These are phyloP conservation scores for Aurelia sp. DNA, from an alignment of 30 jellyfish, hydroid and myxozoan genomes.

Conservation along the genomic window DNA sequence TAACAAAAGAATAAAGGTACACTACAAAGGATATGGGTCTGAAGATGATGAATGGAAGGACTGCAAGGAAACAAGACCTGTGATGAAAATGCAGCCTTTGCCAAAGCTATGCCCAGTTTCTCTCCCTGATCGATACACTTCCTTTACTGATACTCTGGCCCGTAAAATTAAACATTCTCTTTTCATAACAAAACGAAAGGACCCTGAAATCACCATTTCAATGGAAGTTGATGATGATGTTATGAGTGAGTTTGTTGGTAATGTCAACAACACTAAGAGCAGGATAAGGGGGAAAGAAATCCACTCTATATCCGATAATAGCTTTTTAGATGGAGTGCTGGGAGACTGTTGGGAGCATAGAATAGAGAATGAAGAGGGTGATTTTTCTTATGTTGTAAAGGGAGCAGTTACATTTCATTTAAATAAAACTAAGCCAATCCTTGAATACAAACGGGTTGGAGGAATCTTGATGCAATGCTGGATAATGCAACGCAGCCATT, in stretches of 20 bases:
- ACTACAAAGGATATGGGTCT: conserved; percentile 13
- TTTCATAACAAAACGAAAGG: conserved; percentile 5
- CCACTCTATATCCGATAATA: neutral
- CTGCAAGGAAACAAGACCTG: neutral
- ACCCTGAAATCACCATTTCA: conserved; percentile 3
- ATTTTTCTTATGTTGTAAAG: conserved; percentile 4
- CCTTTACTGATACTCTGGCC: conserved; percentile 1
- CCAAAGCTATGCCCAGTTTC: neutral
- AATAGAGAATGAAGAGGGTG: neutral
- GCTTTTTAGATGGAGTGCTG: neutral
- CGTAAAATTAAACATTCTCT: neutral
- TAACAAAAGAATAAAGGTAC: conserved; percentile 8
- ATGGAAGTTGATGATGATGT: conserved; percentile 7
- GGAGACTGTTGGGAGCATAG: conserved; percentile 16
- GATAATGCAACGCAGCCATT: neutral
- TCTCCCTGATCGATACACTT: neutral
- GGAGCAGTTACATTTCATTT: neutral
- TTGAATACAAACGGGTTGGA: neutral
- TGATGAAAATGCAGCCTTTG: no score
- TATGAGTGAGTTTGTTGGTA: neutral
- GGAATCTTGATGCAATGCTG: conserved; percentile 16
- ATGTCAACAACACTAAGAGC: no score
- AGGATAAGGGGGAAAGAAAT: no score
- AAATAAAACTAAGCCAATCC: no score
- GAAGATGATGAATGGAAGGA: conserved; percentile 11